Evolutionary conservation across 1,140 invertebrate species (phyloP), one percentile per base, ranked within the genome.

Genomic region (Drosophila truncata): DNA sequence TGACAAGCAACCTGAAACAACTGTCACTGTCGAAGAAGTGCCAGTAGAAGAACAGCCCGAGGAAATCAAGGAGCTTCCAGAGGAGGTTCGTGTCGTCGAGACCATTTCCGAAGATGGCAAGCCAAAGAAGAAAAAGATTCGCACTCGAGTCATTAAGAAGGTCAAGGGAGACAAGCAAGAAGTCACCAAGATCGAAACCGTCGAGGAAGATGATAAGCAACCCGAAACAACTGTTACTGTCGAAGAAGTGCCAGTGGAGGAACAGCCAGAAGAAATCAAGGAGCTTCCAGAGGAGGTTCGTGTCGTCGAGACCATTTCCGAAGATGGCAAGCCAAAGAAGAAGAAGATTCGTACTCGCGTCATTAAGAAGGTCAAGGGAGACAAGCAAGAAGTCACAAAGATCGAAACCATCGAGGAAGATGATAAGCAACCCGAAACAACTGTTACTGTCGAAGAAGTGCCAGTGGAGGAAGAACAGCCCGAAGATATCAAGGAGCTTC

Each of bases 151-250:
- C 3, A 64, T 64, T 39, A 64, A 64, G 27, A 64, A 64, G 49
- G 62, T 64, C 29, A 64, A 46, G 49, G 62, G 62, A 16, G 62
- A 64, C 20, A 64, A 64, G 11, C 50, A 64, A 44, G 62, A 64
- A 33, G 62, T 64, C 25, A 64, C 62, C 39, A 64, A 64, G 29
- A 64, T 64, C 35, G 62, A 64, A 46, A 64, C 39, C 20, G 29
- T 29, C 29, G 29, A 29, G 29, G 29, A 29, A 29, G 29, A 29
- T 29, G 29, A 29, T 8, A 66, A 66, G n/a, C 25, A 37, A 16
- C 63, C 63, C 3, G 57, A 61, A 4, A 60, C 58, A n/a, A 46
- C 29, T 7, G 29, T 29, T 8, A 29, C 29, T 29, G 29, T 29
- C 29, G 29, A 29, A 29, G 29, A 29, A 29, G 7, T 29, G 29